These are phyloP conservation scores for Physella acuta DNA, from an alignment of 1,140 invertebrate species.

Conservation along the genomic window DNA sequence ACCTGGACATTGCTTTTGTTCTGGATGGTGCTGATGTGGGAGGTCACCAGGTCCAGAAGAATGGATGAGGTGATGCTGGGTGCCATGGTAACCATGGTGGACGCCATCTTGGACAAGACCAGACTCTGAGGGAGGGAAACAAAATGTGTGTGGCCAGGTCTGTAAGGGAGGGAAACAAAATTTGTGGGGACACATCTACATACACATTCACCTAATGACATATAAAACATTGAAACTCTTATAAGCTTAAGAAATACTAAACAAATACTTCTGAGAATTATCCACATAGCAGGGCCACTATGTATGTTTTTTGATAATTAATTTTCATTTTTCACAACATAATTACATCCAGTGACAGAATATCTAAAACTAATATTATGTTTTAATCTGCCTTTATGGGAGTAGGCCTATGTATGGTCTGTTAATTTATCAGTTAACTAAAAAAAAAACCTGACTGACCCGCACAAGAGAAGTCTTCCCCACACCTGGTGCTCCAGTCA, in stretches of 20 bases:
- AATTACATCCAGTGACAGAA: no score
- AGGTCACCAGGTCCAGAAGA: constrained; percentile 45
- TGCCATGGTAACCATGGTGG: constrained; percentile 43
- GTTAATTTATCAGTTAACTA: not conserved
- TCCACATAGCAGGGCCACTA: no score
- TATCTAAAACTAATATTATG: not conserved
- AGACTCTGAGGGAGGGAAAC: constrained; percentile 38
- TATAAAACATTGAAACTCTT: no score
- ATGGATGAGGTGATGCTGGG: constrained; percentile 40
- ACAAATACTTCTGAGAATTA: no score
- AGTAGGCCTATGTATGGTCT: not conserved
- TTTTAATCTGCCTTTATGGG: not conserved
- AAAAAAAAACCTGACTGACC: constrained; percentile 28
- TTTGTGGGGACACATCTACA: no score
- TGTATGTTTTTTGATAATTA: no score
- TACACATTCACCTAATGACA: no score
- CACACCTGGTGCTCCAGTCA: constrained; percentile 53
- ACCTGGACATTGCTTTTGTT: constrained; percentile 37
- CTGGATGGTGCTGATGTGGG: constrained; percentile 48
- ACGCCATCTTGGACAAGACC: constrained; percentile 46
- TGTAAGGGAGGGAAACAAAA: not conserved
- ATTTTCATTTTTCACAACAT: no score
- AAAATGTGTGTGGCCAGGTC: not conserved
- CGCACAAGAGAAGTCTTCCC: constrained; percentile 55
- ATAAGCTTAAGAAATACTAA: no score